Percentiles rank a stretch among this genome's conserved stretches.
Evolutionary conservation across 2,888 invertebrate genomes (phyloP).

Genomic region (Cantharis rustica): DNA sequence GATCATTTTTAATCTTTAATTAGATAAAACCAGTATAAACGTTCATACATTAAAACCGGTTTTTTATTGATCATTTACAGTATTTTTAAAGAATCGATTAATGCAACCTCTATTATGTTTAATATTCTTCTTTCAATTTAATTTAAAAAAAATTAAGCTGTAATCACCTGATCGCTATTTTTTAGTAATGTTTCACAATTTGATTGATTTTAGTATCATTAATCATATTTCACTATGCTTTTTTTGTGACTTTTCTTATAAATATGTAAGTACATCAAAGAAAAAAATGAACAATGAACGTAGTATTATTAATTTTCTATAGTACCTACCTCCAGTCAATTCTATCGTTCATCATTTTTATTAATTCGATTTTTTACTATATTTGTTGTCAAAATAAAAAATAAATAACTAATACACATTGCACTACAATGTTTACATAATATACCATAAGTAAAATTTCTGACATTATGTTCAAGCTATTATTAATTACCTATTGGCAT

Average conservation of each 20-base stretch:
- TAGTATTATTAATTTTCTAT: not conserved
- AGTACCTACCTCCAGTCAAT: not conserved
- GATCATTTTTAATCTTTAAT: conserved; percentile 12
- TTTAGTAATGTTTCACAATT: not conserved
- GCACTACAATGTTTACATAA: not conserved
- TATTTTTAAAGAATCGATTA: not conserved
- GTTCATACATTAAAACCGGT: not conserved
- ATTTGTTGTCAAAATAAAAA: not conserved
- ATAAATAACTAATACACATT: no score
- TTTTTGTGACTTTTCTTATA: not conserved
- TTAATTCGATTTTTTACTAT: not conserved
- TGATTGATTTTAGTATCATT: not conserved
- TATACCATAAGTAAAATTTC: not conserved
- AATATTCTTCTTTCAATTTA: not conserved
- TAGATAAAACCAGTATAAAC: not conserved
- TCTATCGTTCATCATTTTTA: not conserved
- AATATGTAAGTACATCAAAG: not conserved
- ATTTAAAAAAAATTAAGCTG: not conserved
- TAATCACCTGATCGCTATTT: not conserved
- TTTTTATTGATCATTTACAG: not conserved
- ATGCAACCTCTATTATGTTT: not conserved
- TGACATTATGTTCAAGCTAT: not conserved
- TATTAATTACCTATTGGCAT: not conserved
- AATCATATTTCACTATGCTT: not conserved
- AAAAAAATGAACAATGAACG: not conserved